These are phyloP conservation scores for Trididemnum clinides DNA, from an alignment of 23 tunicate genomes.

Conservation along the genomic window DNA sequence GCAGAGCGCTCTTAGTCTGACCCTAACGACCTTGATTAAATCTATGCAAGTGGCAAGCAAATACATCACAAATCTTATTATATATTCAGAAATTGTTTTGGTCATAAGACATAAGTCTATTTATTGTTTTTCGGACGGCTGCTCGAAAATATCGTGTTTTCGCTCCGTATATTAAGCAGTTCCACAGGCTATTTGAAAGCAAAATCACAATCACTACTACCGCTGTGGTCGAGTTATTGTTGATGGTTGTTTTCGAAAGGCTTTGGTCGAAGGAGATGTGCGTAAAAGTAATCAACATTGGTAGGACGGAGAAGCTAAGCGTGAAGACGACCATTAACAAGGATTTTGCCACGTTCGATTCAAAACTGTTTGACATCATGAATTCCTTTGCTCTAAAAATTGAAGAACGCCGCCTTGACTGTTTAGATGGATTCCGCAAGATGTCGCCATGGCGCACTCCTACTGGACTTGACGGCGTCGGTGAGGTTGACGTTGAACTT, in stretches of 20 bases:
- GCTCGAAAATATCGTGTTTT: conserved; percentile 83
- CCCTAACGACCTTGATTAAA: no score
- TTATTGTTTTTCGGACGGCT: conserved; percentile 11
- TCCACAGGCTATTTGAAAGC: conserved; percentile 72
- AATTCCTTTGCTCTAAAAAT: conserved; percentile 69
- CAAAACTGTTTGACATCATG: conserved; percentile 57
- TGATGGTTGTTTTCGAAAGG: neutral
- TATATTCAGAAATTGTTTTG: no score
- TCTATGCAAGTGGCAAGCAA: no score
- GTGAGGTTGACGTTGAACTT: neutral
- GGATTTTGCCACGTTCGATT: conserved; percentile 82
- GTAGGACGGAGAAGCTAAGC: conserved; percentile 53
- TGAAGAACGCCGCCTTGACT: conserved; percentile 56
- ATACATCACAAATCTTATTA: no score
- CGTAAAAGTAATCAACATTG: conserved; percentile 31
- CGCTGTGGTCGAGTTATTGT: neutral
- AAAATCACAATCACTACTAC: neutral
- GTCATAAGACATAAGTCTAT: no score
- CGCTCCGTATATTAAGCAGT: conserved; percentile 87
- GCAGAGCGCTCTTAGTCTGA: no score
- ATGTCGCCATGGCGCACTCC: conserved; percentile 6
- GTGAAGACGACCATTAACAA: conserved; percentile 75
- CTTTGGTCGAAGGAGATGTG: neutral
- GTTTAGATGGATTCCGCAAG: conserved; percentile 12
- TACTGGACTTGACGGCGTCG: neutral